phyloP scores from a whole-genome alignment of 2,888 invertebrate species.

The Cylindroiulus punctatus region DNA sequence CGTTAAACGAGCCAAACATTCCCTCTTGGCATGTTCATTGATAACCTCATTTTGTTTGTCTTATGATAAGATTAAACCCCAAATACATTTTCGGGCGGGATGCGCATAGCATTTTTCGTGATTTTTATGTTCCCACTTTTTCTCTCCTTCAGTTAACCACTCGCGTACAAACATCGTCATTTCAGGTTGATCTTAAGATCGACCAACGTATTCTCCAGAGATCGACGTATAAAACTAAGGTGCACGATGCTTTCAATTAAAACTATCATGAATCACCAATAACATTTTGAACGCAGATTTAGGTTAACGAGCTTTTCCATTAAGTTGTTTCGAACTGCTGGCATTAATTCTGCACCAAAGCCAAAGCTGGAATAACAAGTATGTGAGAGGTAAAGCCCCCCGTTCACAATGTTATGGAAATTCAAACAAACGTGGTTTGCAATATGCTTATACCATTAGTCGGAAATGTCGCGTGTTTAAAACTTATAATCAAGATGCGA shows the following conservation, averaged over 20 bases:
- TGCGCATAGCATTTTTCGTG: background rate
- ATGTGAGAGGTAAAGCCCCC: too few species aligned
- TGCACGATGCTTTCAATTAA: background rate
- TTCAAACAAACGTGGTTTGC: too few species aligned
- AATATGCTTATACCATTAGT: too few species aligned
- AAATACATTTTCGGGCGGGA: background rate
- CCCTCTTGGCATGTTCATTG: conserved; percentile 11
- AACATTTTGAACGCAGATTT: background rate
- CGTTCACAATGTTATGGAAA: too few species aligned
- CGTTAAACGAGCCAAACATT: conserved; percentile 1
- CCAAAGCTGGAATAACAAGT: too few species aligned
- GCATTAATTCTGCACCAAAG: too few species aligned
- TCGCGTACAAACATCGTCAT: background rate
- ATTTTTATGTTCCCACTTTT: background rate
- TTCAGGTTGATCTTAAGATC: conserved; percentile 2
- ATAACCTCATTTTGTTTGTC: conserved; percentile 42
- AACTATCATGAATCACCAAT: background rate
- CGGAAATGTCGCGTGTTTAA: too few species aligned
- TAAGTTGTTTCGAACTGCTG: too few species aligned
- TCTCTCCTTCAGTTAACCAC: background rate
- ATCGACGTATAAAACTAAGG: conserved; percentile 3
- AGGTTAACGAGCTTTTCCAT: background rate
- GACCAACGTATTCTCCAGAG: background rate
- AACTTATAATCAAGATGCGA: too few species aligned
- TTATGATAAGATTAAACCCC: conserved; percentile 38